A percentile compares a stretch with the other conserved stretches of the same genome.
phyloP scores from a whole-genome alignment of 64 coral and sea anemone species.

The Pachyseris speciosa region DNA sequence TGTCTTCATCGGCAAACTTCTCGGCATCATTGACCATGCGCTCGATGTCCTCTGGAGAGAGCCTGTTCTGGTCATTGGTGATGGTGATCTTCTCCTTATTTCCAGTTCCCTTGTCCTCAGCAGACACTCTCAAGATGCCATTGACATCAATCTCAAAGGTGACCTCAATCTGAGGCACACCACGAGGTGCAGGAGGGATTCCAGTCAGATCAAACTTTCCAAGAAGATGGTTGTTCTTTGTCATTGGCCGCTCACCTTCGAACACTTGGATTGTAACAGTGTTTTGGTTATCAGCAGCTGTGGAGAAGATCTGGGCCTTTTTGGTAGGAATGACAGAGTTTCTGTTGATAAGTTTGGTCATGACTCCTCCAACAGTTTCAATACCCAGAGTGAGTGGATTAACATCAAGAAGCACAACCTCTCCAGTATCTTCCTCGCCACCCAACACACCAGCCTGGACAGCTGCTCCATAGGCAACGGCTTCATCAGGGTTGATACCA shows the following conservation, averaged over 20 bases:
- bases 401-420: constrained; percentile 96
- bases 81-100: constrained; percentile 99
- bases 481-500: constrained; percentile 99
- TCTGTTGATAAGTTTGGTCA: constrained; percentile 95
- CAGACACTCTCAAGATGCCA: constrained; percentile 98
- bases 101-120: constrained; percentile 98
- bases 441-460: constrained; percentile 98
- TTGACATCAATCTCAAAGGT: constrained; percentile 99
- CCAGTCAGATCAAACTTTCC: constrained; percentile 98
- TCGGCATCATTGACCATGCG: constrained; percentile 99
- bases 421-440: constrained; percentile 98
- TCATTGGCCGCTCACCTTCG: constrained; percentile 99
- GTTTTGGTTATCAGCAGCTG: constrained; percentile 99
- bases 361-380: constrained; percentile 98
- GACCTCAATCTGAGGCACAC: constrained; percentile 97
- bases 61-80: constrained; percentile 98
- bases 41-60: constrained; percentile 98
- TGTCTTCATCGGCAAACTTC: constrained; percentile 99
- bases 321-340: constrained; percentile 99
- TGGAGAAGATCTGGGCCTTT: constrained; percentile 98
- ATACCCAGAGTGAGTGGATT: constrained; percentile 98
- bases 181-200: constrained; percentile 97
- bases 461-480: constrained; percentile 98
- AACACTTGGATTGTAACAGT: constrained; percentile 99
- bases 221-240: constrained; percentile 97